phyloP scores from a whole-genome alignment of 1,140 invertebrate species.

The Hestina assimilis region DNA sequence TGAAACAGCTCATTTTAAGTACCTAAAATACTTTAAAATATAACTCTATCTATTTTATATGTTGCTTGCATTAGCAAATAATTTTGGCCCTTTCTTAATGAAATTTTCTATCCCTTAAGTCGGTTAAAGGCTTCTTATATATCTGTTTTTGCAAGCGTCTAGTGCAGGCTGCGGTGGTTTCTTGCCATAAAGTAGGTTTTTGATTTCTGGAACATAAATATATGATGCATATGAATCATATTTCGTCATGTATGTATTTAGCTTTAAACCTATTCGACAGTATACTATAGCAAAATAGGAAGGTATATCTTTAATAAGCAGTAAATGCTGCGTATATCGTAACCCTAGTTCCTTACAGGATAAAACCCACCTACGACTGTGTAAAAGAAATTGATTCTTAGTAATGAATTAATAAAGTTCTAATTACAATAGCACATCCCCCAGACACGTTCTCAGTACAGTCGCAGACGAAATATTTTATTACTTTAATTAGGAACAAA shows the following conservation, averaged over 20 bases:
- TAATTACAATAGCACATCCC: neutral
- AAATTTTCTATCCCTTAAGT: neutral
- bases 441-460: conserved; percentile 5
- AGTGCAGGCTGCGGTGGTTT: too few relatives aligned
- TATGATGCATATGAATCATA: too few relatives aligned
- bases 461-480: conserved; percentile 21
- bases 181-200: too few relatives aligned
- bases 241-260: too few relatives aligned
- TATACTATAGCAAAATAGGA: neutral
- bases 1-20: too few relatives aligned
- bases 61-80: too few relatives aligned
- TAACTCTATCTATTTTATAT: too few relatives aligned
- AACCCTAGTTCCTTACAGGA: neutral
- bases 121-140: neutral
- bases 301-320: neutral
- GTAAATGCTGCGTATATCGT: neutral
- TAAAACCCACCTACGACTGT: neutral
- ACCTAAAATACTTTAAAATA: too few relatives aligned
- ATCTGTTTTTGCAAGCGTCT: too few relatives aligned
- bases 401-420: neutral
- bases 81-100: neutral
- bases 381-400: neutral
- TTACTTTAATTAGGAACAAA: conserved; percentile 22
- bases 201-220: too few relatives aligned
- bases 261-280: too few relatives aligned